A percentile compares a stretch with the other conserved stretches of the same genome.
These are phyloP conservation scores for Hiodon tergisus DNA, from an alignment of 2,113 vertebrate genomes.

Conservation along the genomic window DNA sequence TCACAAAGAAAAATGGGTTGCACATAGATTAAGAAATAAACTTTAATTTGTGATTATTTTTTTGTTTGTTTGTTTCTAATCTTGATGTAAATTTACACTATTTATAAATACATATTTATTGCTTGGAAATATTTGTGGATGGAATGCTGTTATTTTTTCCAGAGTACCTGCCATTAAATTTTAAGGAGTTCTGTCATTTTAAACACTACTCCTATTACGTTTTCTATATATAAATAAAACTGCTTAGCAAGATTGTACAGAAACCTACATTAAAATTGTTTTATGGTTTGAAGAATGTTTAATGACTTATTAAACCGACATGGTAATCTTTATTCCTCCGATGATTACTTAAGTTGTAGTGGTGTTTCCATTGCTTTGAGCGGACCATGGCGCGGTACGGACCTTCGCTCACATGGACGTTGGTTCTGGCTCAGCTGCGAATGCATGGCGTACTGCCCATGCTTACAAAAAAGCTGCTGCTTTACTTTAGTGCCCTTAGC, in stretches of 20 bases:
- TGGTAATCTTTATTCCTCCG: constrained; percentile 48
- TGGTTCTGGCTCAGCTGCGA: too few relatives aligned
- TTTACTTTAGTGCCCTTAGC: too few relatives aligned
- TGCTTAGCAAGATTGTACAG: constrained; percentile 95
- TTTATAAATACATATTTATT: constrained; percentile 99
- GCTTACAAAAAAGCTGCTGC: too few relatives aligned
- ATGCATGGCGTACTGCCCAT: too few relatives aligned
- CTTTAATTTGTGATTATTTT: constrained; percentile 91
- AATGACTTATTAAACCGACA: constrained; percentile 74
- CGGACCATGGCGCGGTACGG: background rate
- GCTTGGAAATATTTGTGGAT: constrained; percentile 99
- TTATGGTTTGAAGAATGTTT: constrained; percentile 92
- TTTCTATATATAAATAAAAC: constrained; percentile 98
- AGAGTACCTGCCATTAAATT: constrained; percentile 99
- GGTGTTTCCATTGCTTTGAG: background rate
- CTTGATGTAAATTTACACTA: constrained; percentile 99
- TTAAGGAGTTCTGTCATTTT: constrained; percentile 97
- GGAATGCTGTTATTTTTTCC: constrained; percentile 98
- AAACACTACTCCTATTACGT: constrained; percentile 86
- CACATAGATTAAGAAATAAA: constrained; percentile 96
- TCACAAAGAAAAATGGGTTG: constrained; percentile 94
- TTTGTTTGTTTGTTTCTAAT: constrained; percentile 84
- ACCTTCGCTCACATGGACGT: too few relatives aligned
- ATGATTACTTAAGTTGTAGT: constrained; percentile 4
- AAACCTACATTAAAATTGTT: constrained; percentile 88